Base-by-base conservation (phyloP, 2,888 invertebrate species). In the Pegoplata infirma region DNA sequence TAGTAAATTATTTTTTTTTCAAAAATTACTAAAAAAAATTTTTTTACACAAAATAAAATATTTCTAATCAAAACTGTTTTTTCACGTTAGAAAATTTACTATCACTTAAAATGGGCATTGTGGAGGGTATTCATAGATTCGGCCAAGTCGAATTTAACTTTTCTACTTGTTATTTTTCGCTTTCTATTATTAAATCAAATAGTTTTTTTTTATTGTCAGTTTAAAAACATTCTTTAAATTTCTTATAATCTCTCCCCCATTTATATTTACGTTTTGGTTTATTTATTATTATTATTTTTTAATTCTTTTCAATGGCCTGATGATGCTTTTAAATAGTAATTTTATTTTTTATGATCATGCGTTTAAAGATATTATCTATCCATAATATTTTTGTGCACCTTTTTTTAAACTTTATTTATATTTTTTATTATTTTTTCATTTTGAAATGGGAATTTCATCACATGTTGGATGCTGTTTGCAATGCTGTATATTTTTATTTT, bases 391-490 rank as follows among this genome's bases (percentile, higher is more conserved):
- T 32, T 32, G 32, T 10, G 8, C 23, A 10, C 23, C 19, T 12
- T 40, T n/a, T n/a, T n/a, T 21, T n/a, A 16, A 3, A 56, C 40
- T n/a, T 40, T 36, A 12, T 36, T n/a, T 40, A 44, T 32, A 47
- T n/a, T 17, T 47, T 14, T 55, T 67, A 6, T 5, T 8, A 25
- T 19, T 23, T 36, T 44, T 58, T 72, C 8, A 32, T 63, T 6
- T 12, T 5, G 23, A 19, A 59, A 61, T 68, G 75, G 61, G 68
- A 75, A 75, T 63, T 40, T 40, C n/a, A 55, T 8, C 67, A 68
- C 61, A 32, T 75, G 74, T n/a, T 68, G 19, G 28, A 3, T 6
- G 51, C 36, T 23, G 25, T 51, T 21, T n/a, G 12, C n/a, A n/a
- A 21, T 21, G 5, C 21, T 44, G 58, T 56, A 73, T n/a, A n/a